Conservation (phyloP, 2,797 vertebrate species). For the Aulostomus chinensis region DNA sequence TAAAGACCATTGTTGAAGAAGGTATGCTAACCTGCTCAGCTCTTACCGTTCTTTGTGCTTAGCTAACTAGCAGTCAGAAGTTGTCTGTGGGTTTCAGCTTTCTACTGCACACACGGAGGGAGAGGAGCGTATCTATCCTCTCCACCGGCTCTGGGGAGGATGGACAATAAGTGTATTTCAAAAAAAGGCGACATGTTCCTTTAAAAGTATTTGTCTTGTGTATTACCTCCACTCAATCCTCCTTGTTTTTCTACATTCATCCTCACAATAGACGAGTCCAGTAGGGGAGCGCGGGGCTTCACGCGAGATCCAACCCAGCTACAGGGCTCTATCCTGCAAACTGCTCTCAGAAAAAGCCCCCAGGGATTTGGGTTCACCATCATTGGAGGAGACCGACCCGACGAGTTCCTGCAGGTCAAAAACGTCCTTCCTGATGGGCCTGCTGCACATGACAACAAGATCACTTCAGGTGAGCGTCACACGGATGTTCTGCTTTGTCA, state of each 20-base stretch:
- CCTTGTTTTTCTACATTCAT: not conserved
- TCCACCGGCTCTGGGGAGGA: no score
- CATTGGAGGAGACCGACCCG: slow-evolving; percentile 94
- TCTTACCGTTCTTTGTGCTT: no score
- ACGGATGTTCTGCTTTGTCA: not conserved
- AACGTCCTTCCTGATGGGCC: slow-evolving; percentile 94
- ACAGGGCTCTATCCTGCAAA: slow-evolving; percentile 87
- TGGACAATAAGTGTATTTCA: no score
- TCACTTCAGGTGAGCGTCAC: slow-evolving; percentile 85
- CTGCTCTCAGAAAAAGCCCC: slow-evolving; percentile 88
- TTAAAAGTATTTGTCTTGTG: no score
- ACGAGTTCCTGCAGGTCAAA: slow-evolving; percentile 97
- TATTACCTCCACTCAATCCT: slow-evolving; percentile 1
- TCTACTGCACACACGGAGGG: no score
- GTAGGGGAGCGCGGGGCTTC: slow-evolving; percentile 71
- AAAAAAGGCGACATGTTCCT: no score
- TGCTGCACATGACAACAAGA: slow-evolving; percentile 94
- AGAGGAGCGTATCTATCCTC: no score
- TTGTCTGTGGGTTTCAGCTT: no score
- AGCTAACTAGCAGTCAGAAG: no score
- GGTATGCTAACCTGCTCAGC: no score
- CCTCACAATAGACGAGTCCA: slow-evolving; percentile 53
- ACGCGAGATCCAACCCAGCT: slow-evolving; percentile 93
- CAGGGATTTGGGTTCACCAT: slow-evolving; percentile 98
- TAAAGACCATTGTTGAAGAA: no score